Evolutionary conservation across 2,888 invertebrate species (phyloP).

Genomic region (Thera obeliscata): DNA sequence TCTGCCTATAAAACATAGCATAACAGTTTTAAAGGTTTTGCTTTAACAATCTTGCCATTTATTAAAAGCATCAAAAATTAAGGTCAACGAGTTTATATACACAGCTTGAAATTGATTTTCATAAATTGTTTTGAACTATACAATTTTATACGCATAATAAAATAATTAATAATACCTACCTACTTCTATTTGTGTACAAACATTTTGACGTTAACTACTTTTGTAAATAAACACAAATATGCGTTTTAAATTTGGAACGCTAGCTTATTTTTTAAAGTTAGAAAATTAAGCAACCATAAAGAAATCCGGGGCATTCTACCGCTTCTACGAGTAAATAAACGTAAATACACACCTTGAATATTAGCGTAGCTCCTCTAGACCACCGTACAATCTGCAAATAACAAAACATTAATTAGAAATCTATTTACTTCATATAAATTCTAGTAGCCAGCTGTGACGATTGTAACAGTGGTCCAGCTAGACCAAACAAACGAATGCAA

Average conservation of each 20-base stretch:
- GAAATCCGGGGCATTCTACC: too few relatives aligned
- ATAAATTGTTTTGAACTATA: slow-evolving; percentile 17
- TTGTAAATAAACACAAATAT: too few relatives aligned
- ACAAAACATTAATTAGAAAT: slow-evolving; percentile 38
- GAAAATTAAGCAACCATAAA: too few relatives aligned
- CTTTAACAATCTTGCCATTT: slow-evolving; percentile 35
- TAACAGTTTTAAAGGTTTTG: not conserved
- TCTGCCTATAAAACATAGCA: too few relatives aligned
- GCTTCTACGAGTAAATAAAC: too few relatives aligned
- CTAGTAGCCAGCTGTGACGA: not conserved
- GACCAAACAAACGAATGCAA: not conserved
- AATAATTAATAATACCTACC: not conserved
- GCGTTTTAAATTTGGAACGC: too few relatives aligned
- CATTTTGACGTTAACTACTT: too few relatives aligned
- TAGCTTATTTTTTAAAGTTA: too few relatives aligned
- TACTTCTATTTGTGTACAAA: too few relatives aligned
- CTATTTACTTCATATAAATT: not conserved
- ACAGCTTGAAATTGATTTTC: slow-evolving; percentile 19
- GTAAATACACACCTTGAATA: slow-evolving; percentile 54
- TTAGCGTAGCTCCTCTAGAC: slow-evolving; percentile 49
- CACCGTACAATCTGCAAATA: slow-evolving; percentile 56
- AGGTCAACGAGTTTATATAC: slow-evolving; percentile 29
- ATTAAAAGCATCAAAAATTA: slow-evolving; percentile 40
- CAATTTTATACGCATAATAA: slow-evolving; percentile 23
- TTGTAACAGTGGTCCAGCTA: not conserved